Evolutionary conservation across 2,888 invertebrate genomes (phyloP).

Genomic region (Caenorhabditis angaria): DNA sequence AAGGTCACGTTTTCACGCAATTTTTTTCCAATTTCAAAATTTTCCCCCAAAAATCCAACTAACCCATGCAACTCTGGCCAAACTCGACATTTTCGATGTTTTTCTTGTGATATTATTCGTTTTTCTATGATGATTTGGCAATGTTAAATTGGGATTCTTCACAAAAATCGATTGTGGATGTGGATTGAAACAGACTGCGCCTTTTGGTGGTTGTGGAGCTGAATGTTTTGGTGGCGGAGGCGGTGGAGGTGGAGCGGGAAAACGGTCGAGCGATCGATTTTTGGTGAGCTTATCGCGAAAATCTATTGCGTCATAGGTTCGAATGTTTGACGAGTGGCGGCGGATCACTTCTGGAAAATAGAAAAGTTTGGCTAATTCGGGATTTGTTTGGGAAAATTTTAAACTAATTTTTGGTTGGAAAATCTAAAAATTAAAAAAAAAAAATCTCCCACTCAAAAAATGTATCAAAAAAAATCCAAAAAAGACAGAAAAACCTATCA

Average conservation of each 20-base stretch:
- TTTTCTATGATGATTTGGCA: conserved; percentile 12
- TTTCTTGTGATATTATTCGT: conserved; percentile 19
- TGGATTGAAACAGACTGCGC: conserved; percentile 18
- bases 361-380: neutral
- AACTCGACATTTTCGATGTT: conserved; percentile 32
- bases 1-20: neutral
- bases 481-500: neutral
- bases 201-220: conserved; percentile 7
- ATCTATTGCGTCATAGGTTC: conserved; percentile 33
- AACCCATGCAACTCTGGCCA: conserved; percentile 43
- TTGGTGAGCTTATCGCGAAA: conserved; percentile 31
- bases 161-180: conserved; percentile 14
- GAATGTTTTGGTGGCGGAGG: neutral
- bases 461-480: no score
- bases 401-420: no score
- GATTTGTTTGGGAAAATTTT: neutral
- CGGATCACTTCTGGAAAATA: conserved; percentile 5
- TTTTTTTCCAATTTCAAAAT: neutral
- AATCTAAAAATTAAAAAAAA: neutral
- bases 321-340: conserved; percentile 23
- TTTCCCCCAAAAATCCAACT: neutral
- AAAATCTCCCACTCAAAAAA: neutral
- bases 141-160: conserved; percentile 14
- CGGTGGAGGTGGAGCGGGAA: no score
- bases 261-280: conserved; percentile 10